Base-by-base conservation (phyloP, 1,140 invertebrate species). In the Coenobita brevimanus region DNA sequence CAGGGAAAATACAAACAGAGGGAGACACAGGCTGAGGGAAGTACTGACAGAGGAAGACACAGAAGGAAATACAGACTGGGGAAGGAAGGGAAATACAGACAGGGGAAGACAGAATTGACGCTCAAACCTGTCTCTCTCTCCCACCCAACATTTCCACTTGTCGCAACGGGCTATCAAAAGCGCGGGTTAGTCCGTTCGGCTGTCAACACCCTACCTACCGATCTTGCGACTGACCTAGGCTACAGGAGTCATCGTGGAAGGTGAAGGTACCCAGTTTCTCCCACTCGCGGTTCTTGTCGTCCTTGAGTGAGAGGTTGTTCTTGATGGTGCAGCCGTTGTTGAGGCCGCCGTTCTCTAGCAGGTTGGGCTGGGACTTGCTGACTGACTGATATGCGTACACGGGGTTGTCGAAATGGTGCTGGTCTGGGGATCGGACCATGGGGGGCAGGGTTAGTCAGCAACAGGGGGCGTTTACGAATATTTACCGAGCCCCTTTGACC, bases 361-460 rank as follows among this genome's bases (percentile, higher is more conserved):
- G 62, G 76, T 89, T 89, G 1, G 84, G 85, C 46, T 89, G 89
- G 13, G 90, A 87, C 69, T 91, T 91, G 76, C 89, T 90, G 36
- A 89, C 90, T 46, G 84, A 82, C 67, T 90, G 90, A 78, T 91
- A 91, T 15, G 96, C 96, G 92, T 98, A 98, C 1, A 97, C 96
- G 0, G 97, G 97, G 94, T 98, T 98, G 92, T 98, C 97, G 92
- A 98, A 98, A 93, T 98, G 97, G 92, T 97, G 96, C 90, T 95
- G 95, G 92, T 97, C 96, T 96, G 92, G 6, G 46, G 46, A 6
- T 8, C 46, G 46, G 46, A 50, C 46, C 46, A 17, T 17, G 46
- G 6, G 6, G 17, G n/a, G n/a, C n/a, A n/a, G n/a, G n/a, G n/a
- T n/a, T n/a, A n/a, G n/a, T n/a, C n/a, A n/a, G n/a, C n/a, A n/a